phyloP scores from a whole-genome alignment of 2,888 invertebrate genomes.

The Bedellia somnulentella region DNA sequence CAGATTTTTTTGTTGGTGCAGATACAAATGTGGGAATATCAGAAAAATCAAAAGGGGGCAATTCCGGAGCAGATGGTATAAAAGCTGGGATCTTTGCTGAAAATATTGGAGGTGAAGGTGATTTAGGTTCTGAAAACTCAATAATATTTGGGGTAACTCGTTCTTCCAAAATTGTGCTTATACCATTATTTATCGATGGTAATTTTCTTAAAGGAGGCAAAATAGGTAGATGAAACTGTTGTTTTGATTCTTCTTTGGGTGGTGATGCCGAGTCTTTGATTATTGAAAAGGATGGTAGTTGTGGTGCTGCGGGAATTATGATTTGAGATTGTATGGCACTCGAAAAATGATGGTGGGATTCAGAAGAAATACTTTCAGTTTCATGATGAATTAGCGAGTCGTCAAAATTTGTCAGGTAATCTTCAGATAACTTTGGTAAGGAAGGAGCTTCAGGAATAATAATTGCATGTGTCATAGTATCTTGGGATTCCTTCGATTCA shows the following conservation, averaged over 20 bases:
- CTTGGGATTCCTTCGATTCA: neutral
- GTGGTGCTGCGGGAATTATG: neutral
- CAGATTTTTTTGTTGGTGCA: neutral
- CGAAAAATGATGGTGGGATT: neutral
- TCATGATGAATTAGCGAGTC: too few relatives aligned
- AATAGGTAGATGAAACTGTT: neutral
- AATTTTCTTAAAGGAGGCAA: neutral
- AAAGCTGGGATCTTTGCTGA: neutral
- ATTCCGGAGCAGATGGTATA: constrained; percentile 2
- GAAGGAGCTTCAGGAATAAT: constrained; percentile 11
- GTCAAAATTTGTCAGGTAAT: too few relatives aligned
- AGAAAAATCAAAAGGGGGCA: neutral
- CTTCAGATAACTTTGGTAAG: too few relatives aligned
- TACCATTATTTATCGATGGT: neutral
- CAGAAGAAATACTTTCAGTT: too few relatives aligned
- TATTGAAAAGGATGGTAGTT: neutral
- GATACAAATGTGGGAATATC: neutral
- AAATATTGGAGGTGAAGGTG: too few relatives aligned
- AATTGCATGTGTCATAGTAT: neutral
- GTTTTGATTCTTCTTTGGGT: neutral
- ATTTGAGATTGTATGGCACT: neutral
- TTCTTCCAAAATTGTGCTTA: neutral
- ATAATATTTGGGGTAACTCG: neutral
- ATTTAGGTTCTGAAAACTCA: neutral
- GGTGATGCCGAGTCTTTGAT: neutral